Evolutionary conservation across 2,797 vertebrate species (phyloP), one percentile per base, ranked within the genome.

Genomic region (Protonibea diacanthus): DNA sequence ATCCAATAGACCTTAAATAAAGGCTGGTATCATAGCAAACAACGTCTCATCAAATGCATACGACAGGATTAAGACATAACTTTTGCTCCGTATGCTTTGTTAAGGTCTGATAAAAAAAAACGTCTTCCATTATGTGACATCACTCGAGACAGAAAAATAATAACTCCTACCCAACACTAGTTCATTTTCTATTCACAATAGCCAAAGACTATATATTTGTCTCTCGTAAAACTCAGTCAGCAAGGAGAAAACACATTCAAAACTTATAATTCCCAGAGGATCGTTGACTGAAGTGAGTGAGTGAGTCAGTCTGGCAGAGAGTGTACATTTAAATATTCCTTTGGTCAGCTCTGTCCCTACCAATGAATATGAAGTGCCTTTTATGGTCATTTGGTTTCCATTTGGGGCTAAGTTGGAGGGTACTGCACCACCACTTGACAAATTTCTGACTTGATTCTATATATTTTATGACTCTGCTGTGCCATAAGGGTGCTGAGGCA

Each of bases 1-100:
- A 88, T 88, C 65, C 71, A 87, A 78, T 62, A 86, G 67, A 89
- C 64, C 20, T 77, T 63, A 83, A 91, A 77, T 71, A 47, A 59
- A 80, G 62, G 62, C 63, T 87, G 72, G 58, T 84, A 85, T 68
- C 66, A 71, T 18, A 67, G 81, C 77, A 77, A 67, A 56, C 42
- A 63, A 23, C 57, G 40, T 88, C 71, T 66, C 71, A 29, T 68
- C 52, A 69, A 58, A 71, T 74, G 27, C 53, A 71, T 62, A 64
- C 18, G 33, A 40, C 38, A 53, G 63, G 25, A 49, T 62, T 61
- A 80, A 33, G 29, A 83, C 45, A 63, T 68, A 59, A 58, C 13
- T 57, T 76, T 72, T 47, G 14, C 25, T 61, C 20, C 15, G 52
- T 13, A 47, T 14, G 40, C 58, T 65, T 78, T 0, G 3, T 66